Base-by-base conservation (phyloP, 2,113 vertebrate species). In the Ictalurus furcatus region DNA sequence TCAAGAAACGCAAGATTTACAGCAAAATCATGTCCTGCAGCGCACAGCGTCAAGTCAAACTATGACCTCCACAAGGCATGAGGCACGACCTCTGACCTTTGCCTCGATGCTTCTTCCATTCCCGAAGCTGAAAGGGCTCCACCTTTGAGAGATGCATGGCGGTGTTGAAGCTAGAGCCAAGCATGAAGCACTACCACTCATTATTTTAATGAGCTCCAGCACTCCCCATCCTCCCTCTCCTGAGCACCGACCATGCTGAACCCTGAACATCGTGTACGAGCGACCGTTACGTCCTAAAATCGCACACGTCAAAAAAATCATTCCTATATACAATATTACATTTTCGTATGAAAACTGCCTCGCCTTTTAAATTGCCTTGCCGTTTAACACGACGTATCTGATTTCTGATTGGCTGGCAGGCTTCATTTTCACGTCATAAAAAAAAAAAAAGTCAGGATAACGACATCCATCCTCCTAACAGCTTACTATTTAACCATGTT, bases 141-240 rank as follows among this genome's bases (percentile, higher is more conserved):
- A 93, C 91, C 92, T 91, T 88, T 88, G 90, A 93, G 94, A 93
- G 91, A 87, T 88, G 92, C 92, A 94, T 93, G 95, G 94, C 95
- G 94, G 95, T 95, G 95, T 94, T 92, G 92, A 92, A 92, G 92
- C 92, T 90, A 92, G 92, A 93, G 94, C 92, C 91, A 91, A 89
- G 91, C 93, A 92, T 91, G 87, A 92, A 92, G 93, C 86, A 91
- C 93, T 92, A 94, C 92, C 83, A 92, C 93, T 94, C 92, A 91
- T 95, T 96, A 95, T 95, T 95, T 96, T 96, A 96, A 96, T 95
- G 95, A 96, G 94, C 94, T 91, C 74, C 56, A 79, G 30, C 17
- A 23, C n/a, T 12, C n/a, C 86, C 83, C 63, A 63, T 44, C 63
- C 69, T 78, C 82, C 40, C 48, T 52, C 48, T 84, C 79, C 59